A percentile compares a stretch with the other conserved stretches of the same genome.
phyloP scores from a whole-genome alignment of 2,888 invertebrate genomes.

The Melolontha melolontha region DNA sequence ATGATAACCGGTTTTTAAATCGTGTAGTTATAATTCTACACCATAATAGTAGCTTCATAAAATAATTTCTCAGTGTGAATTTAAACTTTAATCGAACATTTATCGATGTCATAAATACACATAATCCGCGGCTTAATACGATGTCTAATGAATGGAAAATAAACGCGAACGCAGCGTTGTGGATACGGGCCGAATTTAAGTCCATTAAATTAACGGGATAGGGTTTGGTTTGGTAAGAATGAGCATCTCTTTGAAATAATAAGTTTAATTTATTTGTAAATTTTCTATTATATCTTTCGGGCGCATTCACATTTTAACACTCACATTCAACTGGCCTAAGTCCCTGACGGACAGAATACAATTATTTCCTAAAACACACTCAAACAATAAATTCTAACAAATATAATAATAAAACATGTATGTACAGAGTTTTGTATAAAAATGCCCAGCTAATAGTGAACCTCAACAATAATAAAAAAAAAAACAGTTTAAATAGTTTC shows the following conservation, averaged over 20 bases:
- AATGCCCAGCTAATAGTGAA: conserved; percentile 59
- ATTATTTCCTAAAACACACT: conserved; percentile 44
- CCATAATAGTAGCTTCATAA: conserved; percentile 44
- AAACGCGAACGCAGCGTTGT: neutral
- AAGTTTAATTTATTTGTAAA: conserved; percentile 43
- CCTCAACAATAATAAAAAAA: conserved; percentile 47
- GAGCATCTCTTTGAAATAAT: conserved; percentile 34
- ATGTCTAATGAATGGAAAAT: conserved; percentile 16
- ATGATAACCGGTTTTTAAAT: conserved; percentile 41
- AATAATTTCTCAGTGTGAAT: conserved; percentile 46
- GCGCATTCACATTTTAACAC: conserved; percentile 42
- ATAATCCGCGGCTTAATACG: conserved; percentile 16
- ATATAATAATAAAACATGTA: conserved; percentile 51
- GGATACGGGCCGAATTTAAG: no score
- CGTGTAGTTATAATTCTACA: conserved; percentile 43
- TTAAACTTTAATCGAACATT: conserved; percentile 45
- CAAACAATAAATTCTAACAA: conserved; percentile 55
- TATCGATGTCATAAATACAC: conserved; percentile 31
- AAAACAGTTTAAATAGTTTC: conserved; percentile 41
- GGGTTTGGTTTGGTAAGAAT: conserved; percentile 1
- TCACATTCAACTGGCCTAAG: conserved; percentile 61
- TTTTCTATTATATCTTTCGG: conserved; percentile 43
- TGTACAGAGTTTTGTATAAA: conserved; percentile 56
- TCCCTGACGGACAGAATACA: conserved; percentile 59
- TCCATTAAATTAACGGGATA: conserved; percentile 1